phyloP scores from a whole-genome alignment of 1,140 invertebrate genomes.

The Ips nitidus region DNA sequence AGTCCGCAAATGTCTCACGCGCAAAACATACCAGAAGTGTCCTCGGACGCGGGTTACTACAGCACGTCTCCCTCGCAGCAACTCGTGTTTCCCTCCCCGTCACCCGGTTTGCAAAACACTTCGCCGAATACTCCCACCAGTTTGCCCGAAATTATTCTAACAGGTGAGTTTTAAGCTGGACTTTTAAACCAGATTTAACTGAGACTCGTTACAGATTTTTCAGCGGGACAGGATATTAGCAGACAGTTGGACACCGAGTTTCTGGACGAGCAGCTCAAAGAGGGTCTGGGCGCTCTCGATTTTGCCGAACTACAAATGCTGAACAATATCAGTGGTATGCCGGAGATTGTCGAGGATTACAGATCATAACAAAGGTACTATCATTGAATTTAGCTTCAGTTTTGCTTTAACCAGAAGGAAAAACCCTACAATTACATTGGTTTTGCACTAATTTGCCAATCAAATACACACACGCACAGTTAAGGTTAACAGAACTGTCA shows the following conservation, averaged over 20 bases:
- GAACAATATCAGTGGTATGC: constrained; percentile 77
- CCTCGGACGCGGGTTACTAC: constrained; percentile 60
- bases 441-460: too few species aligned
- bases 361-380: constrained; percentile 42
- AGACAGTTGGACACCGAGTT: constrained; percentile 67
- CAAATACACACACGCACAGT: too few species aligned
- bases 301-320: constrained; percentile 86
- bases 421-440: too few species aligned
- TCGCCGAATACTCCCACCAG: constrained; percentile 82
- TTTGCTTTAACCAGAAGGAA: neutral
- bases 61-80: constrained; percentile 63
- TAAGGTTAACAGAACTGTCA: too few species aligned
- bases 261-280: constrained; percentile 72
- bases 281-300: constrained; percentile 72
- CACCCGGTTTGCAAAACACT: constrained; percentile 62
- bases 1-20: constrained; percentile 49
- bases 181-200: neutral
- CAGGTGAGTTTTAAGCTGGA: constrained; percentile 59
- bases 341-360: constrained; percentile 81
- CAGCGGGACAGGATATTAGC: constrained; percentile 60
- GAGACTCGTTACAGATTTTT: constrained; percentile 61
- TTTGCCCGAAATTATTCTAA: constrained; percentile 88
- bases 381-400: neutral
- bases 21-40: constrained; percentile 51
- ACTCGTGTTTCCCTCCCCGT: constrained; percentile 55